Evolutionary conservation across 2,888 invertebrate species (phyloP).

Genomic region (Agrenia bidenticulata): DNA sequence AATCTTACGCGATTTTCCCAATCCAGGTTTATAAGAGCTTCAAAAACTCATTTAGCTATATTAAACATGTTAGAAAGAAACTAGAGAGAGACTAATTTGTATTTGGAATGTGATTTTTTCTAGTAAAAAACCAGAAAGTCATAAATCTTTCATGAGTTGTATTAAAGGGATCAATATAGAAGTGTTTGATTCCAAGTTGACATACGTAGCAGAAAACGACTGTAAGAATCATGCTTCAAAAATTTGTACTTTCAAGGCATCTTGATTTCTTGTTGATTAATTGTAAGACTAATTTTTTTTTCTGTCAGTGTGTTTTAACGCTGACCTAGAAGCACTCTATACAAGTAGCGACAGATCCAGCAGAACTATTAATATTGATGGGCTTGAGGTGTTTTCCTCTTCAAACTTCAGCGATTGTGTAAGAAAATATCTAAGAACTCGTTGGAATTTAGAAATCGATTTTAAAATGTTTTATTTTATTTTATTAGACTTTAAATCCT

Average conservation of each 20-base stretch:
- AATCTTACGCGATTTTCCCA: too few relatives aligned
- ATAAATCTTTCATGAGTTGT: conserved; percentile 20
- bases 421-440: too few relatives aligned
- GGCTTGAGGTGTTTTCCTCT: conserved; percentile 52
- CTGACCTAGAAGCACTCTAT: conserved; percentile 46
- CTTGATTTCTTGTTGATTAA: not conserved
- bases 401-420: conserved; percentile 53
- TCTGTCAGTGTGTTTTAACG: conserved; percentile 49
- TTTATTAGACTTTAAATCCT: conserved; percentile 49
- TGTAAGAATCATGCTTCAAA: conserved; percentile 37
- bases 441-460: too few relatives aligned
- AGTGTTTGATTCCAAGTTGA: conserved; percentile 49
- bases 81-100: too few relatives aligned
- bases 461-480: too few relatives aligned
- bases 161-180: conserved; percentile 50
- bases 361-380: conserved; percentile 41
- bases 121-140: not conserved
- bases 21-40: too few relatives aligned
- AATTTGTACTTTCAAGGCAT: not conserved
- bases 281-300: conserved; percentile 1
- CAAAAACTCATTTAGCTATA: too few relatives aligned
- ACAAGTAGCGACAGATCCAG: conserved; percentile 44
- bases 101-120: not conserved
- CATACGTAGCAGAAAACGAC: conserved; percentile 49
- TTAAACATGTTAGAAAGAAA: too few relatives aligned